These are phyloP conservation scores for Leptinotarsa undecemlineata DNA, from an alignment of 1,140 invertebrate species.

Conservation along the genomic window DNA sequence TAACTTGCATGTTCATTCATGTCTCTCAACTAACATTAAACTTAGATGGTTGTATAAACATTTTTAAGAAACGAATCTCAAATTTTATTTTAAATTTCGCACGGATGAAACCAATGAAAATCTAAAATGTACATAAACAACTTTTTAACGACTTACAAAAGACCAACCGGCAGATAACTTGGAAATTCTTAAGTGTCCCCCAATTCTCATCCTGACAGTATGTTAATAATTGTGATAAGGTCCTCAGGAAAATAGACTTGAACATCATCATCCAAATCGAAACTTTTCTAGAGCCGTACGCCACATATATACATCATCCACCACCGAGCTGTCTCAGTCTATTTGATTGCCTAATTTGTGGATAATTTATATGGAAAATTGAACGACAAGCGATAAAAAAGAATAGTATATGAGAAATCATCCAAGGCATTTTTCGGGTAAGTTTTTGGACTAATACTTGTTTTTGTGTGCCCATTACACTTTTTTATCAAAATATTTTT, in stretches of 20 bases:
- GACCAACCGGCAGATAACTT: conserved; percentile 10
- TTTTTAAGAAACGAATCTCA: conserved; percentile 36
- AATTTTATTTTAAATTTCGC: conserved; percentile 34
- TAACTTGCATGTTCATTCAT: conserved; percentile 36
- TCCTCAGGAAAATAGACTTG: conserved; percentile 53
- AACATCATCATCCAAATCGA: conserved; percentile 48
- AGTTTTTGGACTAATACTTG: no score
- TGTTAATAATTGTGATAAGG: conserved; percentile 49
- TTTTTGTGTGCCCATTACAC: no score
- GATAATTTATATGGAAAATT: not conserved
- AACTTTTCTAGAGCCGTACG: conserved; percentile 32
- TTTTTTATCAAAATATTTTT: no score
- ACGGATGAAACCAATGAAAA: not conserved
- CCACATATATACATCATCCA: not conserved
- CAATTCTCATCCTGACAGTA: conserved; percentile 34
- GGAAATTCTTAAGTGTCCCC: conserved; percentile 24
- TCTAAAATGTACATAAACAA: conserved; percentile 16
- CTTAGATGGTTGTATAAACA: conserved; percentile 8
- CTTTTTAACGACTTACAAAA: conserved; percentile 1
- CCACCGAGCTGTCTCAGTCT: conserved; percentile 1
- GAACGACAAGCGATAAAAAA: not conserved
- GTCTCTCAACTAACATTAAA: conserved; percentile 25
- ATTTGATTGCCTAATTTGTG: not conserved
- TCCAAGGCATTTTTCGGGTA: no score
- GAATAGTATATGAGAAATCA: no score